Percentiles rank a stretch among this genome's conserved stretches.
Conservation (phyloP, 2,797 vertebrate species). For the Coranthus polyacanthus region DNA sequence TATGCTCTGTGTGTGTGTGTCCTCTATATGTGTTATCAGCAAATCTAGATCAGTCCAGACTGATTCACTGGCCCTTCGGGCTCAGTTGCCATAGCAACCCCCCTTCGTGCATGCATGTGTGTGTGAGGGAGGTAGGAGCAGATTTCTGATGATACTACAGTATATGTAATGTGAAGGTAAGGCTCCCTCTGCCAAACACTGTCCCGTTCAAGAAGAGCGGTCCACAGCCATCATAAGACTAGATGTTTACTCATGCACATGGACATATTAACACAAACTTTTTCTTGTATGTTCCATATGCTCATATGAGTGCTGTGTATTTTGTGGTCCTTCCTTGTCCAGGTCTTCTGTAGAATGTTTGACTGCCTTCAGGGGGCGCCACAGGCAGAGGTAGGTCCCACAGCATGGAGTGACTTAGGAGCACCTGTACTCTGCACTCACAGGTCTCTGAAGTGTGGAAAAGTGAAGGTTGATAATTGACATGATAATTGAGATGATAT, state of each 20-base stretch:
- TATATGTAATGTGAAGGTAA: constrained; percentile 14
- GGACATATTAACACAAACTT: constrained; percentile 1
- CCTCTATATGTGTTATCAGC: constrained; percentile 43
- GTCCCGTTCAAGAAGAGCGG: too few relatives aligned
- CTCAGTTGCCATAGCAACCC: constrained; percentile 61
- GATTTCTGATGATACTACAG: constrained; percentile 18
- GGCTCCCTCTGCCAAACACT: constrained; percentile 8
- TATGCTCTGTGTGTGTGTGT: constrained; percentile 7
- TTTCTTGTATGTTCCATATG: constrained; percentile 2
- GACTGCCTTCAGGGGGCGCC: constrained; percentile 79
- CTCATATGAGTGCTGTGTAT: constrained; percentile 30
- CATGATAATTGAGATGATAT: too few relatives aligned
- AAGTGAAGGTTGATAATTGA: neutral
- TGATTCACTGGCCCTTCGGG: constrained; percentile 53
- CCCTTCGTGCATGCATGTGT: constrained; percentile 12
- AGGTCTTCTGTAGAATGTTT: constrained; percentile 84
- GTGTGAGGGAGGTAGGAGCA: constrained; percentile 13
- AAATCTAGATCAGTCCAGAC: constrained; percentile 63
- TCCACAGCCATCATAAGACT: neutral
- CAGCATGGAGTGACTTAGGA: constrained; percentile 56
- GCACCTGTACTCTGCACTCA: neutral
- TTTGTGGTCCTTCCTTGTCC: constrained; percentile 48
- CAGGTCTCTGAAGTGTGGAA: neutral
- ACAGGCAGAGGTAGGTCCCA: constrained; percentile 76
- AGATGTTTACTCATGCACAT: neutral